phyloP scores from a whole-genome alignment of 2,113 vertebrate genomes.

The Nematolebias whitei region DNA sequence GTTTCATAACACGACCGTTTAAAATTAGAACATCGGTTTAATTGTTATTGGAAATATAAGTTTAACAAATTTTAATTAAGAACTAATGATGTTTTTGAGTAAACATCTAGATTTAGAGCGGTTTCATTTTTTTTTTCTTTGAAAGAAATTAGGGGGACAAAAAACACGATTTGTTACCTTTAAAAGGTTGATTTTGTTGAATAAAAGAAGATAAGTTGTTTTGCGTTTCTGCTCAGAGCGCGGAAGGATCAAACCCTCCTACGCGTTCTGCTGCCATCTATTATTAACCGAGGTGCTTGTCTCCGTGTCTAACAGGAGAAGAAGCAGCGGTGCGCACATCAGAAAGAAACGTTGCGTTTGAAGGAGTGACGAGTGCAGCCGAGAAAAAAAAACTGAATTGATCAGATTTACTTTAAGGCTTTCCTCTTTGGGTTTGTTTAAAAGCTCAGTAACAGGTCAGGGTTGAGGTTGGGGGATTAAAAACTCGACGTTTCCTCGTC shows the following conservation, averaged over 20 bases:
- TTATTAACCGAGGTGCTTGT: conserved; percentile 49
- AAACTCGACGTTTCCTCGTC: background rate
- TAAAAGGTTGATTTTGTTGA: conserved; percentile 8
- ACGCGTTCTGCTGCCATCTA: conserved; percentile 23
- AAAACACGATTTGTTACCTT: conserved; percentile 1
- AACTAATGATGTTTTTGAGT: too few relatives aligned
- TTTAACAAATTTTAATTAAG: too few relatives aligned
- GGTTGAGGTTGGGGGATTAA: background rate
- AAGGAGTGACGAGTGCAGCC: conserved; percentile 12
- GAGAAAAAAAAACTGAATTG: background rate
- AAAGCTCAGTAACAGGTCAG: background rate
- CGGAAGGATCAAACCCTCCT: conserved; percentile 17
- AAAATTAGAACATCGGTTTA: too few relatives aligned
- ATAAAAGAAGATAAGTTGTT: background rate
- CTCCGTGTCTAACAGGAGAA: conserved; percentile 52
- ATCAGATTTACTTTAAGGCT: background rate
- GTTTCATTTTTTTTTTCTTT: conserved; percentile 56
- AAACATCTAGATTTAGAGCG: conserved; percentile 12
- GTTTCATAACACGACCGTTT: too few relatives aligned
- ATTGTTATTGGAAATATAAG: too few relatives aligned
- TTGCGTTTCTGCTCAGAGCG: background rate
- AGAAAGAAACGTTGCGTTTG: too few relatives aligned
- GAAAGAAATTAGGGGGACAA: conserved; percentile 41
- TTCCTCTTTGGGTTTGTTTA: background rate
- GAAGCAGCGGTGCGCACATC: conserved; percentile 34